These are phyloP conservation scores for Salvator merianae DNA, from an alignment of 2,113 vertebrate species.

Conservation along the genomic window DNA sequence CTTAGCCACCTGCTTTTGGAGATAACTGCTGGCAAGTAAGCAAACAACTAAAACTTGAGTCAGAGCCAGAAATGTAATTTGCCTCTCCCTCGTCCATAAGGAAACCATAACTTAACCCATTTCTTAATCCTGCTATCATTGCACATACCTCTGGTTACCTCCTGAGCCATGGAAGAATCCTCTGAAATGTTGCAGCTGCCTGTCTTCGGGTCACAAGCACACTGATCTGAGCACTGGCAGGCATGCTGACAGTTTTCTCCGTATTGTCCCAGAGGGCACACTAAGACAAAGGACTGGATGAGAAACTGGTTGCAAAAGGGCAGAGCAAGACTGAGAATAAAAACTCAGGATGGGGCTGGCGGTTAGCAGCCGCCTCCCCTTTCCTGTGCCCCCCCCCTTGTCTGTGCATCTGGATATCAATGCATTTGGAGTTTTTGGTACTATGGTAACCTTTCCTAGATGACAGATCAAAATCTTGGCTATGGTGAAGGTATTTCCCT, in stretches of 20 bases:
- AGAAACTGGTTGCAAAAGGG: not conserved
- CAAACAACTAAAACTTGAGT: not conserved
- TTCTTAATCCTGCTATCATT: too few relatives aligned
- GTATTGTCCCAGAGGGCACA: conserved; percentile 83
- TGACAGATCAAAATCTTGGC: too few relatives aligned
- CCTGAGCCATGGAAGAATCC: conserved; percentile 42
- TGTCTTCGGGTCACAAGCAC: conserved; percentile 81
- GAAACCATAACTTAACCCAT: too few relatives aligned
- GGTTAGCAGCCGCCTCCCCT: too few relatives aligned
- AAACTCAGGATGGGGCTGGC: not conserved
- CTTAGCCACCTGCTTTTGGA: too few relatives aligned
- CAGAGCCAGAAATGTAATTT: too few relatives aligned
- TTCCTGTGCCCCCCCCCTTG: too few relatives aligned
- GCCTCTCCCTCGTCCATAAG: too few relatives aligned
- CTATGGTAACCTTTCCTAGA: too few relatives aligned
- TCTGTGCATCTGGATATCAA: too few relatives aligned
- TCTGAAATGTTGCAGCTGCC: conserved; percentile 82
- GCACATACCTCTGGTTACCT: conserved; percentile 15
- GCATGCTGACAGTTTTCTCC: conserved; percentile 75
- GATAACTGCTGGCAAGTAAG: not conserved
- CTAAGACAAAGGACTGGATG: conserved; percentile 57
- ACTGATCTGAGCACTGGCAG: conserved; percentile 80
- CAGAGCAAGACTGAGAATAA: not conserved
- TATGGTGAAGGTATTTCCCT: too few relatives aligned
- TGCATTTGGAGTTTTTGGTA: too few relatives aligned